Conservation (phyloP, 2,888 invertebrate species). For the Drosophila anomalata region DNA sequence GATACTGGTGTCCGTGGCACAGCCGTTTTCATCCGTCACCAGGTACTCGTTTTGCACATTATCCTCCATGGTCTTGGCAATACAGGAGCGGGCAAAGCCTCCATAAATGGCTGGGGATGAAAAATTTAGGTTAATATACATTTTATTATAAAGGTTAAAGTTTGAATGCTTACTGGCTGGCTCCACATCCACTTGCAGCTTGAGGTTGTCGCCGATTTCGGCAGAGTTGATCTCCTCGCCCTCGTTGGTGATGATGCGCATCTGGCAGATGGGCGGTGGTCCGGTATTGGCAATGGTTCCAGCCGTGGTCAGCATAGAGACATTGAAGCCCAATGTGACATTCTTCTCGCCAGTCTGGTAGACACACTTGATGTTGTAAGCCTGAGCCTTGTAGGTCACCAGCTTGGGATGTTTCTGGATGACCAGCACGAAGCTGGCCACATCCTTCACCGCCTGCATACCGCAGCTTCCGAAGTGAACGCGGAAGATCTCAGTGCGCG, state of each 20-base stretch:
- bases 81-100: constrained; percentile 96
- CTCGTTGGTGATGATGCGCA: constrained; percentile 94
- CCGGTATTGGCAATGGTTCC: constrained; percentile 98
- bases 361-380: constrained; percentile 97
- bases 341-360: constrained; percentile 97
- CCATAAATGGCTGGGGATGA: constrained; percentile 91
- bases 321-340: constrained; percentile 96
- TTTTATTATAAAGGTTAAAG: not conserved
- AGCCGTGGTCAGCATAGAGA: constrained; percentile 97
- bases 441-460: constrained; percentile 94
- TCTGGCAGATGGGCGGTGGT: constrained; percentile 95
- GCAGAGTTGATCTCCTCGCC: constrained; percentile 96
- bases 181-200: constrained; percentile 93
- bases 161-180: constrained; percentile 87
- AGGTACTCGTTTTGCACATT: constrained; percentile 95
- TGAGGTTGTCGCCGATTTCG: constrained; percentile 95
- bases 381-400: constrained; percentile 96
- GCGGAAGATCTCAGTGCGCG: constrained; percentile 91
- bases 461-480: constrained; percentile 96
- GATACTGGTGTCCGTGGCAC: constrained; percentile 95
- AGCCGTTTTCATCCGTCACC: constrained; percentile 96
- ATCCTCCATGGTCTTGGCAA: constrained; percentile 95
- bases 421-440: constrained; percentile 96
- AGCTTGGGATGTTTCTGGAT: constrained; percentile 98
- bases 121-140: not conserved